phyloP scores from a whole-genome alignment of 2,113 vertebrate genomes.

The Probosciger aterrimus region DNA sequence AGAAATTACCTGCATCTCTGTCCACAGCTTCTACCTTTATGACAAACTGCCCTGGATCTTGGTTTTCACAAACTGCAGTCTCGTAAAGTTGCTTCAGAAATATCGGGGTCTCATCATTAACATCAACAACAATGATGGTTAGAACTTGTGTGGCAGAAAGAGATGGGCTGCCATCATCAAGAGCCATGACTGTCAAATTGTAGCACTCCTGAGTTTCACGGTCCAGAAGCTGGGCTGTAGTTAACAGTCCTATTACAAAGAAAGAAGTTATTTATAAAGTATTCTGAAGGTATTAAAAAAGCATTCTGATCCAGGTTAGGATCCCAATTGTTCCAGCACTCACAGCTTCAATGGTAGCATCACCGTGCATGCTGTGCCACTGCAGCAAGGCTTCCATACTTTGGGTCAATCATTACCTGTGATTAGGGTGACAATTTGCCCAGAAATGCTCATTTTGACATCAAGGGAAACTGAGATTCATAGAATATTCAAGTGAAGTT shows the following conservation, averaged over 20 bases:
- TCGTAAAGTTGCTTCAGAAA: slow-evolving; percentile 80
- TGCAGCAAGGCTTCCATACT: not conserved
- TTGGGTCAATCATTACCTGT: not conserved
- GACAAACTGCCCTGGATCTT: slow-evolving; percentile 76
- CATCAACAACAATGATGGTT: slow-evolving; percentile 81
- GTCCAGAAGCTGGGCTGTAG: slow-evolving; percentile 78
- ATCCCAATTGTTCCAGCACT: not conserved
- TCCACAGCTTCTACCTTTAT: slow-evolving; percentile 81
- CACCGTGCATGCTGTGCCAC: accelerated
- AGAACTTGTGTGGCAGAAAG: slow-evolving; percentile 85
- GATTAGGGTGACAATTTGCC: not conserved
- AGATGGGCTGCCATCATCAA: slow-evolving; percentile 78
- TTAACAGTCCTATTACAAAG: slow-evolving; percentile 78
- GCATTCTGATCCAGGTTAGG: not conserved
- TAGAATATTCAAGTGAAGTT: not conserved
- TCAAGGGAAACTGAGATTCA: not conserved
- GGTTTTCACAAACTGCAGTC: slow-evolving; percentile 82
- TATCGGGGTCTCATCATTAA: slow-evolving; percentile 82
- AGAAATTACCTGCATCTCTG: slow-evolving; percentile 82
- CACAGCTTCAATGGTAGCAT: not conserved
- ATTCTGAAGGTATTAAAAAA: not conserved
- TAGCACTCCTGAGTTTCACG: slow-evolving; percentile 76
- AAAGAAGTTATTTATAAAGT: not conserved
- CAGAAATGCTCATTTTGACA: not conserved
- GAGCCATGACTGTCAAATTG: slow-evolving; percentile 75